Conservation (phyloP, 2,888 invertebrate genomes). For the Tipula confusa region DNA sequence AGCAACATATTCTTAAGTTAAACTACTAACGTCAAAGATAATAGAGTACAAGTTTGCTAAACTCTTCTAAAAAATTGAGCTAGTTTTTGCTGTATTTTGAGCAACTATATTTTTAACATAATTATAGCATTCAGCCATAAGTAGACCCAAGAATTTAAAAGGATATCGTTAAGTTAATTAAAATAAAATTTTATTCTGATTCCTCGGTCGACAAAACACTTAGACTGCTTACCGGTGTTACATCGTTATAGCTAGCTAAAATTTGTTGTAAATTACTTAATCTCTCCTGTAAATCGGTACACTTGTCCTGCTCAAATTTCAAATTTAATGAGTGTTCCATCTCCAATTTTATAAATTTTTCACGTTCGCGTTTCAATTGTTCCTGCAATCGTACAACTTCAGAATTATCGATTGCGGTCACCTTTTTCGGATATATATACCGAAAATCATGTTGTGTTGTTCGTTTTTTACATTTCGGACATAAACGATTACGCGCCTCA, state of each 20-base stretch:
- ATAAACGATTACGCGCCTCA: slow-evolving; percentile 51
- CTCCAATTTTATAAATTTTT: slow-evolving; percentile 57
- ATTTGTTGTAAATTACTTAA: slow-evolving; percentile 41
- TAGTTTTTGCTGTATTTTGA: no score
- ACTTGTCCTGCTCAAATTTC: slow-evolving; percentile 47
- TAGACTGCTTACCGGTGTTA: neutral
- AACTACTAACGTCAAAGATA: no score
- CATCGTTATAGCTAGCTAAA: neutral
- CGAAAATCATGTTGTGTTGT: slow-evolving; percentile 67
- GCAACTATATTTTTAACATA: no score
- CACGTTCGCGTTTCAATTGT: slow-evolving; percentile 56
- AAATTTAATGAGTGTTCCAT: slow-evolving; percentile 58
- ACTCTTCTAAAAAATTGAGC: no score
- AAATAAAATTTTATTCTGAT: no score
- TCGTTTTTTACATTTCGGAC: slow-evolving; percentile 84
- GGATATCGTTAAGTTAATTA: no score
- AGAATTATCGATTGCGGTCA: slow-evolving; percentile 72
- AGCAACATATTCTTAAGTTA: no score
- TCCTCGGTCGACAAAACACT: slow-evolving; percentile 39
- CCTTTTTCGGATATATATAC: slow-evolving; percentile 70
- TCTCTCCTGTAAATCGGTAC: slow-evolving; percentile 40
- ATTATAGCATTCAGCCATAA: no score
- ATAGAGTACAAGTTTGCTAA: no score
- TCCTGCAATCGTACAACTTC: slow-evolving; percentile 65
- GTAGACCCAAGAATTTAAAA: no score